Base-by-base conservation (phyloP, 2,113 vertebrate species). In the Pterophyllum scalare region DNA sequence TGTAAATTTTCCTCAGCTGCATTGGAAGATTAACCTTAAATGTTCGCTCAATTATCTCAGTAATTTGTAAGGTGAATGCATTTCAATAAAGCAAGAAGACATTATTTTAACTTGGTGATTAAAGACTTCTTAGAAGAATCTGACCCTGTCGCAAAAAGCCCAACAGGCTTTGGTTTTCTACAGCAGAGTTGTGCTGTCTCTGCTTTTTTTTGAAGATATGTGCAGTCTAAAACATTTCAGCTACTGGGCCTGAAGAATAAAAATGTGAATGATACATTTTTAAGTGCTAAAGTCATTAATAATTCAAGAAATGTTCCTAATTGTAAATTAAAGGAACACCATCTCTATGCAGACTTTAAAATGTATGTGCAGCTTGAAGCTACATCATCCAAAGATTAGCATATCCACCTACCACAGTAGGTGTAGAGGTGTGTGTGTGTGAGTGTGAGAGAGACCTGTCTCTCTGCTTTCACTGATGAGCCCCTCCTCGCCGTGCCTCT, bases 401-500 rank as follows among this genome's bases (percentile, higher is more conserved):
- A 91, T 86, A 78, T 59, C 64, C 70, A 59, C 80, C 77, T 76
- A 77, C 76, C 43, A 78, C 80, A 75, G 22, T 19, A 64, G 5
- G 65, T 22, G 57, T n/a, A 74, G 17, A 54, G 43, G 75, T 2
- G 10, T 22, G 19, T 28, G 3, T 49, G 31, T 4, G 31, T 6
- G 31, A 60, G 60, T 94, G 46, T 49, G 46, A 43, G 19, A 31
- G n/a, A 67, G 72, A 95, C 96, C 96, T 46, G 95, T 90, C 75
- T 96, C 96, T 86, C 93, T 91, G 82, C 92, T 83, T 26, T 94
- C 93, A 4, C 72, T 78, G n/a, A 80, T 2, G 12, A 90, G 92
- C 4, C 87, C 94, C 81, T 96, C 82, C 74, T 96, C 94, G 84
- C 97, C 95, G 75, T 99, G 98, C 77, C 98, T 96, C 91, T 99